Evolutionary conservation across 2,797 vertebrate species (phyloP).

Genomic region (Myripristis murdjan): DNA sequence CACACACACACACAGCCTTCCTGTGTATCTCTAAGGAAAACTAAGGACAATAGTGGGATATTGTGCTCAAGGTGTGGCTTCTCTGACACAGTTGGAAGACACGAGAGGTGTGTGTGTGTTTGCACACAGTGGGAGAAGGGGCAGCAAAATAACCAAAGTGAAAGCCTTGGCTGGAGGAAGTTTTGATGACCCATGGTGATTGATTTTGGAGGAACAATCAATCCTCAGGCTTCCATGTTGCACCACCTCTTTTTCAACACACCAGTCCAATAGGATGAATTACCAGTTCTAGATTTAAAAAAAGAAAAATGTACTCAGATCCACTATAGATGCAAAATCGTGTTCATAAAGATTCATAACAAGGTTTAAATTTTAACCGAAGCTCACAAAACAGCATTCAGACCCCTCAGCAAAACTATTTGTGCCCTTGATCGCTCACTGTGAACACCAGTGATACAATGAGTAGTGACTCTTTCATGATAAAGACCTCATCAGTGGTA

Average conservation of each 20-base stretch:
- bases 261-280: background rate
- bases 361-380: constrained; percentile 49
- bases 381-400: constrained; percentile 73
- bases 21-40: constrained; percentile 51
- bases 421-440: constrained; percentile 63
- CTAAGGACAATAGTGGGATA: constrained; percentile 65
- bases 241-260: background rate
- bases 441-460: constrained; percentile 61
- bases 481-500: constrained; percentile 66
- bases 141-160: background rate
- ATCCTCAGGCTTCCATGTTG: background rate
- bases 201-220: too few relatives aligned
- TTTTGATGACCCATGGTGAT: too few relatives aligned
- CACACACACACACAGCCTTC: constrained; percentile 51
- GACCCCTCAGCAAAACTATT: constrained; percentile 64
- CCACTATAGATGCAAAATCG: constrained; percentile 21
- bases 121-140: constrained; percentile 50
- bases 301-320: constrained; percentile 13
- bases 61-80: constrained; percentile 44
- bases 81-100: constrained; percentile 31
- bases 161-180: background rate
- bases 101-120: constrained; percentile 11
- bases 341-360: constrained; percentile 23
- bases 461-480: constrained; percentile 70
- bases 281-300: background rate